phyloP scores from a whole-genome alignment of 2,888 invertebrate species.

The Drosophila neotestacea region DNA sequence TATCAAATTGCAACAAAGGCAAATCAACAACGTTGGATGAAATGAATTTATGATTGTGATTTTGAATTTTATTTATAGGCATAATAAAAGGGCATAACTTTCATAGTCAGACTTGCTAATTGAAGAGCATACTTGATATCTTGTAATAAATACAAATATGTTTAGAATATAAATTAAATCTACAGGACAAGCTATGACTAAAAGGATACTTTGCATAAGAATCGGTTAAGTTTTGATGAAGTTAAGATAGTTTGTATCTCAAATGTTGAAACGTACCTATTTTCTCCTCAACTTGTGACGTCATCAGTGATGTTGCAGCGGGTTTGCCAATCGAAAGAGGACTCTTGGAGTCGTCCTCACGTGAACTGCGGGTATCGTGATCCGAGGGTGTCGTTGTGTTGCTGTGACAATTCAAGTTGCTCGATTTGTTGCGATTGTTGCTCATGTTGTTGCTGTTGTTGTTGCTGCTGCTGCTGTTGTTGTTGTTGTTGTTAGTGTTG shows the following conservation, averaged over 20 bases:
- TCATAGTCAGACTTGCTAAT: too few relatives aligned
- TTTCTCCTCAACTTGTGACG: conserved; percentile 78
- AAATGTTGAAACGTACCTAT: conserved; percentile 83
- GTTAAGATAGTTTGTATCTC: neutral
- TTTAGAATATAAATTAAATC: neutral
- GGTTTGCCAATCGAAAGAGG: conserved; percentile 82
- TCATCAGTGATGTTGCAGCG: conserved; percentile 22
- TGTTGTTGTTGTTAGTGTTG: conserved; percentile 44
- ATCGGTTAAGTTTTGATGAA: neutral
- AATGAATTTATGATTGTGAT: conserved; percentile 29
- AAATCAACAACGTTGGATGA: conserved; percentile 12
- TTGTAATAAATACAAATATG: too few relatives aligned
- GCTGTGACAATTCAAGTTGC: conserved; percentile 66
- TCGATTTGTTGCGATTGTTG: conserved; percentile 49
- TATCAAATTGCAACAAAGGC: conserved; percentile 60
- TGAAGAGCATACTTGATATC: neutral
- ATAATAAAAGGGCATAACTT: too few relatives aligned
- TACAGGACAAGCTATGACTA: neutral
- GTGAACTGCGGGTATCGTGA: conserved; percentile 84
- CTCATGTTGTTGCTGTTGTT: conserved; percentile 49
- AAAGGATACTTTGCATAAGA: neutral
- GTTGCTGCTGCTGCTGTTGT: conserved; percentile 44
- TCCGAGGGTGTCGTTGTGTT: conserved; percentile 82
- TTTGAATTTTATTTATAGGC: conserved; percentile 9
- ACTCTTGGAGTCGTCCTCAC: conserved; percentile 85